A percentile compares a stretch with the other conserved stretches of the same genome.
Evolutionary conservation across 1,140 invertebrate genomes (phyloP).

Genomic region (Nasonia longicornis): DNA sequence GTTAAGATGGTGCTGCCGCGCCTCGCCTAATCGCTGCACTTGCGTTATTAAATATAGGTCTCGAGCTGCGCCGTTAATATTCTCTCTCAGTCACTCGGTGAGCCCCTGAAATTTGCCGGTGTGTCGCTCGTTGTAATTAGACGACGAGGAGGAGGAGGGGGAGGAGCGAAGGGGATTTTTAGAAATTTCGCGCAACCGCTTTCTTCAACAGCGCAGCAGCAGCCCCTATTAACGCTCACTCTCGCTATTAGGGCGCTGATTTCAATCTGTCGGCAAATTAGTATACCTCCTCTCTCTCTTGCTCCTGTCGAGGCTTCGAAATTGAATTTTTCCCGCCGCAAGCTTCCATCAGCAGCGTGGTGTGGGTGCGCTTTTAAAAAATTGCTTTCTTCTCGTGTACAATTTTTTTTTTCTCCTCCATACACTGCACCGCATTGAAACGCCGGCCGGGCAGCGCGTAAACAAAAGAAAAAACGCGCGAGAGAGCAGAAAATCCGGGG

Average conservation of each 20-base stretch:
- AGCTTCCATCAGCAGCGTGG: no score
- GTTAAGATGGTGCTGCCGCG: conserved; percentile 32
- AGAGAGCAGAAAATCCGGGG: not conserved
- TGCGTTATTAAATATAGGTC: conserved; percentile 51
- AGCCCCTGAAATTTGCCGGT: conserved; percentile 9
- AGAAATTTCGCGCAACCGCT: conserved; percentile 4
- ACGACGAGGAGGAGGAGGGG: no score
- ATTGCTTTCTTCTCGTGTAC: not conserved
- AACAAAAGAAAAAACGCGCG: not conserved
- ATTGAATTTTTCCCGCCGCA: not conserved
- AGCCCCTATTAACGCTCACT: not conserved
- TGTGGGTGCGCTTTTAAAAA: not conserved
- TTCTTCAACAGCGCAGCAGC: not conserved
- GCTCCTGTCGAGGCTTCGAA: not conserved
- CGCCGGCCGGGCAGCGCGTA: not conserved
- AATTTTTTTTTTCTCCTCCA: no score
- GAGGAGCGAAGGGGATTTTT: conserved; percentile 4
- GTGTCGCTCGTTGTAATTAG: conserved; percentile 22
- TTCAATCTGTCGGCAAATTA: conserved; percentile 18
- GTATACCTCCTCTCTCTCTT: not conserved
- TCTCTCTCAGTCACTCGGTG: not conserved
- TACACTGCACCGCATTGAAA: not conserved
- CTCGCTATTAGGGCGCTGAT: not conserved
- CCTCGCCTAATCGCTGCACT: conserved; percentile 46
- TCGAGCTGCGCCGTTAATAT: conserved; percentile 13